phyloP scores from a whole-genome alignment of 2,113 vertebrate species.

The Ibidorhyncha struthersii region DNA sequence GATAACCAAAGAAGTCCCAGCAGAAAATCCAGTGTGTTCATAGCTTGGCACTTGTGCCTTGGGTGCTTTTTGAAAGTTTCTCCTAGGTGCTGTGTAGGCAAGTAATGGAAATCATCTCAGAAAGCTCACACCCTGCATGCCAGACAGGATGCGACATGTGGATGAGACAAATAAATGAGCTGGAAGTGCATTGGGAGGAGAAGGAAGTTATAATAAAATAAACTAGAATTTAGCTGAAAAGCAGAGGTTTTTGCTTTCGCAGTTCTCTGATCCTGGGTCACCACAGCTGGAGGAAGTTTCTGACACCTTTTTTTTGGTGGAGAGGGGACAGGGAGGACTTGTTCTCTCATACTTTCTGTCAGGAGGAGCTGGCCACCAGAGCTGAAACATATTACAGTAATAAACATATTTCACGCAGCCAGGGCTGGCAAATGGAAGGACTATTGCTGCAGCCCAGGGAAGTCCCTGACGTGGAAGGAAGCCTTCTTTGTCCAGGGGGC shows the following conservation, averaged over 20 bases:
- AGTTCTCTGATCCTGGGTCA: background rate
- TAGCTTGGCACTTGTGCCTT: background rate
- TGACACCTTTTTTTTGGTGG: background rate
- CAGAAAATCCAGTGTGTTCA: background rate
- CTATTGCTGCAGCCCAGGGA: background rate
- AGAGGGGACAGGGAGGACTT: background rate
- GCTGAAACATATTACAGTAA: background rate
- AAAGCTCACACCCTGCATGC: background rate
- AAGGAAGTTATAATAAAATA: background rate
- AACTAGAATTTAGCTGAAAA: background rate
- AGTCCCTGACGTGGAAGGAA: background rate
- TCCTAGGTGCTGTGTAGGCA: background rate
- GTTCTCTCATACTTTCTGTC: background rate
- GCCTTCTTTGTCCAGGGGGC: background rate
- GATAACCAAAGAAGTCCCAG: background rate
- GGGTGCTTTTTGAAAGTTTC: background rate
- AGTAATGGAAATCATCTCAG: background rate
- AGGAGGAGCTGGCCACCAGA: background rate
- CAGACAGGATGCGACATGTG: background rate
- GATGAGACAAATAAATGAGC: background rate
- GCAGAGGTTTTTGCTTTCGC: background rate
- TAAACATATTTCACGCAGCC: background rate
- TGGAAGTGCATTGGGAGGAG: background rate
- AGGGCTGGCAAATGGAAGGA: background rate
- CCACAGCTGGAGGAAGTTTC: background rate